Percentiles rank a stretch among this genome's conserved stretches.
These are phyloP conservation scores for Lochmaea capreae DNA, from an alignment of 2,888 invertebrate species.

Conservation along the genomic window DNA sequence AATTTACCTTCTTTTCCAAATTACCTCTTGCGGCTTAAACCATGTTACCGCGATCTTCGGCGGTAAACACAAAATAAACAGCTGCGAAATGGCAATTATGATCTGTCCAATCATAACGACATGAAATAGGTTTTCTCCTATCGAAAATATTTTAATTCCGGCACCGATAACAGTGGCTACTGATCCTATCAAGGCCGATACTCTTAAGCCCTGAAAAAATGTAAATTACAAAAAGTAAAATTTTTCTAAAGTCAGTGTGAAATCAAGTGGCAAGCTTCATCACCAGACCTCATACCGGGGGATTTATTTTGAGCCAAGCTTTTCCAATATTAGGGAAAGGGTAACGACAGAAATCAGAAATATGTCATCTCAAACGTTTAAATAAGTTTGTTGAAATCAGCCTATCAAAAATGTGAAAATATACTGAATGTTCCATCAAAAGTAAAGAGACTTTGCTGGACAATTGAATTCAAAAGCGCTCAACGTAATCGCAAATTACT, in stretches of 20 bases:
- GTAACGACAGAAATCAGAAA: too few species aligned
- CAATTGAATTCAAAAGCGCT: too few species aligned
- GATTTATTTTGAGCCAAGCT: too few species aligned
- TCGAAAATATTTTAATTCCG: conserved; percentile 89
- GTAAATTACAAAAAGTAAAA: background rate
- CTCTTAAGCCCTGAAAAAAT: conserved; percentile 79
- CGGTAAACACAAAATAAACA: conserved; percentile 92
- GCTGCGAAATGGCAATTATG: conserved; percentile 86
- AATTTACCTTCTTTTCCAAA: background rate
- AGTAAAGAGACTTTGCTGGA: too few species aligned
- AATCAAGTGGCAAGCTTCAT: too few species aligned
- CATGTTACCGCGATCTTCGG: conserved; percentile 93
- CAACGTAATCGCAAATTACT: too few species aligned
- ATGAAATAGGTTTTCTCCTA: conserved; percentile 84
- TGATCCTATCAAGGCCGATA: conserved; percentile 82
- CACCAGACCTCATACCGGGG: too few species aligned
- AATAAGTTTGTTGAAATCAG: conserved; percentile 65
- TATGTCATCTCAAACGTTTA: too few species aligned
- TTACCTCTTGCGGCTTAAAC: conserved; percentile 94
- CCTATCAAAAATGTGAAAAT: too few species aligned
- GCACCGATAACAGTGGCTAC: conserved; percentile 88
- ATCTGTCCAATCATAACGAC: conserved; percentile 90
- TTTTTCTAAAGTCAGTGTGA: background rate
- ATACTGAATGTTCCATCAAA: too few species aligned
- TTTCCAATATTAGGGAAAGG: too few species aligned